Evolutionary conservation across 2,113 vertebrate genomes (phyloP).

Genomic region (Epinephelus cyanopodus): DNA sequence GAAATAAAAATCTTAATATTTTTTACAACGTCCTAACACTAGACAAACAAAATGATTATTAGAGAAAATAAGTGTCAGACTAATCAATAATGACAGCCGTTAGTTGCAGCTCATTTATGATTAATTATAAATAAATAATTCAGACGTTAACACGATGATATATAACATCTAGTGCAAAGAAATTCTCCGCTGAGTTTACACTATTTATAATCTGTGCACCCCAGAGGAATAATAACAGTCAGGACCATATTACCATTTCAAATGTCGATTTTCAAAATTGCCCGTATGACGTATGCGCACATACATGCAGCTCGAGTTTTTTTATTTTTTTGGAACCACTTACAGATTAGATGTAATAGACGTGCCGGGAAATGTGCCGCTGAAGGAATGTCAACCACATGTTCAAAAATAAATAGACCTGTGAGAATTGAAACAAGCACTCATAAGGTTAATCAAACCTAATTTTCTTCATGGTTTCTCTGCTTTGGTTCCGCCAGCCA

Average conservation of each 20-base stretch:
- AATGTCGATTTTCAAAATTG: conserved; percentile 77
- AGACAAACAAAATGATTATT: neutral
- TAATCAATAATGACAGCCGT: neutral
- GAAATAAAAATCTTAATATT: conserved; percentile 1
- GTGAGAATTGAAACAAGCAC: conserved; percentile 85
- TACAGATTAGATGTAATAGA: conserved; percentile 86
- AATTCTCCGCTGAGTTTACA: conserved; percentile 32
- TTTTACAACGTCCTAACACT: neutral
- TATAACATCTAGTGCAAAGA: conserved; percentile 2
- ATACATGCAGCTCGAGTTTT: conserved; percentile 58
- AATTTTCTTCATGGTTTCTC: conserved; percentile 81
- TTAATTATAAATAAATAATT: conserved; percentile 19
- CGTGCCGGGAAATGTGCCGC: conserved; percentile 85
- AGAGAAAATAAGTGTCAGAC: neutral
- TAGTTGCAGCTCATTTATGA: conserved; percentile 24
- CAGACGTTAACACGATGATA: neutral
- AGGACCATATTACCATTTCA: conserved; percentile 62
- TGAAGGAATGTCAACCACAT: conserved; percentile 86
- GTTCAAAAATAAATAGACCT: conserved; percentile 86
- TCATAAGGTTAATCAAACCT: conserved; percentile 84
- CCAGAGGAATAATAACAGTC: conserved; percentile 64
- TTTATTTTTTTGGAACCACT: conserved; percentile 71
- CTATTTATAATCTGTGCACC: conserved; percentile 32
- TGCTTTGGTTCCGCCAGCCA: conserved; percentile 67
- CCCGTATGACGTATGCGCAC: conserved; percentile 72